Percentiles rank a stretch among this genome's conserved stretches.
Conservation (phyloP, 2,888 invertebrate genomes). For the Clanis bilineata region DNA sequence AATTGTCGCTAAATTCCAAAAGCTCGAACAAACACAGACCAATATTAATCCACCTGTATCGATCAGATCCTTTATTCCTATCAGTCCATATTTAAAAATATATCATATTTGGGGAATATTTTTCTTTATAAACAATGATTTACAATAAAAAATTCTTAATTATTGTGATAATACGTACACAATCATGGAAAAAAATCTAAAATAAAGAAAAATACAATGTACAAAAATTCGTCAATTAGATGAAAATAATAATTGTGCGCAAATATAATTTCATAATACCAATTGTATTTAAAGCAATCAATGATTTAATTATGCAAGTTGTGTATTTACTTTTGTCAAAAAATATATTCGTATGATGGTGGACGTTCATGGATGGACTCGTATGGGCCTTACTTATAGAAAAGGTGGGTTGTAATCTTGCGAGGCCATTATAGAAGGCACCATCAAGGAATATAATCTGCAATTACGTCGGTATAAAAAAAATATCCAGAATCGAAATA, state of each 20-base stretch:
- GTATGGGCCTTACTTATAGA: neutral
- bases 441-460: neutral
- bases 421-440: neutral
- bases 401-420: neutral
- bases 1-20: neutral
- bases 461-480: neutral
- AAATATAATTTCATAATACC: neutral
- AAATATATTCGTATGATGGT: slow-evolving; percentile 17
- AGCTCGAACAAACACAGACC: slow-evolving; percentile 19
- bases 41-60: slow-evolving; percentile 27
- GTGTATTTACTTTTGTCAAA: neutral
- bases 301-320: neutral
- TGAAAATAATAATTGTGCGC: neutral
- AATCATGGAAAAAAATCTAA: neutral
- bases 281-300: neutral
- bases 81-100: slow-evolving; percentile 34
- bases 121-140: neutral
- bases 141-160: neutral
- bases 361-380: slow-evolving; percentile 22
- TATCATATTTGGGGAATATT: neutral
- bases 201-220: neutral
- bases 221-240: neutral
- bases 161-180: slow-evolving; percentile 2
- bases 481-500: no score
- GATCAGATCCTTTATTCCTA: slow-evolving; percentile 43